These are phyloP conservation scores for Centropus unirufus DNA, from an alignment of 2,113 vertebrate genomes.

Conservation along the genomic window DNA sequence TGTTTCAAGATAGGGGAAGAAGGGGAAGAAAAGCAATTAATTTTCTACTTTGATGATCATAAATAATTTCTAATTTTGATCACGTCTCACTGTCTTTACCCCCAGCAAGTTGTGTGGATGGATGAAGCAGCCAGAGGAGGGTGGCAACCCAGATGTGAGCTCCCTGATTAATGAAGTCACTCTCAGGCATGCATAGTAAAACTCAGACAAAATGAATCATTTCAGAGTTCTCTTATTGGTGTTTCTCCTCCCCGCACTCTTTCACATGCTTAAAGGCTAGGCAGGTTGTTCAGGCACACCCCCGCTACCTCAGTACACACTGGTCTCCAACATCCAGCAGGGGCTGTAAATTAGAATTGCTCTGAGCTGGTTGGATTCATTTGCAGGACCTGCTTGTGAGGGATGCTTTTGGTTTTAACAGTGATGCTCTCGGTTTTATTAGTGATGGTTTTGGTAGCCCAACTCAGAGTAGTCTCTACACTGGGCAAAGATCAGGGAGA, in stretches of 20 bases:
- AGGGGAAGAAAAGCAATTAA: constrained; percentile 33
- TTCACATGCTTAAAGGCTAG: background rate
- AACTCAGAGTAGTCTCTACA: background rate
- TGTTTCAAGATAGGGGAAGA: constrained; percentile 12
- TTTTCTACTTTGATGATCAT: constrained; percentile 31
- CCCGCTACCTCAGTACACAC: background rate
- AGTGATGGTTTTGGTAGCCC: background rate
- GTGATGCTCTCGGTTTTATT: background rate
- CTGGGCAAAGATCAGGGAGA: background rate
- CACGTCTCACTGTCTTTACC: background rate
- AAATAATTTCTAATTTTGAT: constrained; percentile 34
- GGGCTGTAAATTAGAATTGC: background rate
- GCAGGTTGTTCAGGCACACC: background rate
- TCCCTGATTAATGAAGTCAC: constrained; percentile 26
- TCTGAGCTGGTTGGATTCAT: background rate
- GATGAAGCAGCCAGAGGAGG: background rate
- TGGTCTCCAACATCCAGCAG: background rate
- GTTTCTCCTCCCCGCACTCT: background rate
- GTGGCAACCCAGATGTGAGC: constrained; percentile 24
- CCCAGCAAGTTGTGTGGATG: constrained; percentile 12
- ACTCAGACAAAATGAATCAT: constrained; percentile 50
- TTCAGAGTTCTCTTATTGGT: background rate
- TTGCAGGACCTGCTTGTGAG: background rate
- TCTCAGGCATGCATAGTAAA: constrained; percentile 39
- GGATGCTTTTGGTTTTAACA: background rate